A percentile compares a stretch with the other conserved stretches of the same genome.
These are phyloP conservation scores for Andrena trimmerana DNA, from an alignment of 2,888 invertebrate genomes.

Conservation along the genomic window DNA sequence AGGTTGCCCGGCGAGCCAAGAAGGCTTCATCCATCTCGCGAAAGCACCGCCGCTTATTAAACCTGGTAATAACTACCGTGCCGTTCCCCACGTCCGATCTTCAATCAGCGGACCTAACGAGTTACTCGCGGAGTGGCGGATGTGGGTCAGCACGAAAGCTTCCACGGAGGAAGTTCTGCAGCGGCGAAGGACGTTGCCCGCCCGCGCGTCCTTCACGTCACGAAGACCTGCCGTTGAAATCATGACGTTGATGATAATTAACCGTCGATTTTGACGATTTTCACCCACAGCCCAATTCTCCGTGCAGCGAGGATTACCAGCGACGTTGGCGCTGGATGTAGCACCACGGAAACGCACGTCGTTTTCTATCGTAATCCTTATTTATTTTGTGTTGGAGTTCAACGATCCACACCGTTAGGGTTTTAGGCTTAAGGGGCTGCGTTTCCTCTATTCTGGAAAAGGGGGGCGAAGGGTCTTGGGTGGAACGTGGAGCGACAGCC, in stretches of 20 bases:
- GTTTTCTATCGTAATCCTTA: no score
- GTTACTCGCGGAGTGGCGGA: conserved; percentile 57
- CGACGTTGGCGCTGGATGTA: no score
- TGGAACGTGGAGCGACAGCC: no score
- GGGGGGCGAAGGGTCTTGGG: no score
- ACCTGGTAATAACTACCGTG: conserved; percentile 67
- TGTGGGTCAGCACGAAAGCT: conserved; percentile 55
- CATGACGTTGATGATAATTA: not conserved
- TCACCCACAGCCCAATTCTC: no score
- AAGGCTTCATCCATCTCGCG: conserved; percentile 55
- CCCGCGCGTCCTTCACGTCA: not conserved
- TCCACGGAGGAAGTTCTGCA: conserved; percentile 5
- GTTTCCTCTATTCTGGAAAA: no score
- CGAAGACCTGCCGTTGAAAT: not conserved
- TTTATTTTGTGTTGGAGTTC: no score
- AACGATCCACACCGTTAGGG: no score
- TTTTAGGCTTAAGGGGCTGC: no score
- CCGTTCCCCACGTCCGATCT: conserved; percentile 44
- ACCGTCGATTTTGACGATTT: no score
- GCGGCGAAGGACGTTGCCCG: conserved; percentile 40
- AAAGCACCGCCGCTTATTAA: conserved; percentile 64
- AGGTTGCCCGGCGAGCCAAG: conserved; percentile 22
- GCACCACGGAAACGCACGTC: no score
- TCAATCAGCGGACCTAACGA: conserved; percentile 66
- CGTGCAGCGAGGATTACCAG: no score